Evolutionary conservation across 2,888 invertebrate genomes (phyloP).

Genomic region (Protonemura montana): DNA sequence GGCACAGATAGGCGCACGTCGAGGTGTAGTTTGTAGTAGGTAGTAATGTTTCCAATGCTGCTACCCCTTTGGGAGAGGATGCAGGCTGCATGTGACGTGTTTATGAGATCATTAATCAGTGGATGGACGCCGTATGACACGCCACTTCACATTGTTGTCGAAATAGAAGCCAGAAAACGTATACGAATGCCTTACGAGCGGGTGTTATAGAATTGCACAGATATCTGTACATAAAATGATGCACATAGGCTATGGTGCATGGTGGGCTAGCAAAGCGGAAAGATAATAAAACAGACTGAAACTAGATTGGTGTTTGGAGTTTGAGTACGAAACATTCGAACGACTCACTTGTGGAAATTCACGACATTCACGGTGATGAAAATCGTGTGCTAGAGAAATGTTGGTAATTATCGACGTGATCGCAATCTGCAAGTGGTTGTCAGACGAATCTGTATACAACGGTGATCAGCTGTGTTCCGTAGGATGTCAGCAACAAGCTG

Average conservation of each 20-base stretch:
- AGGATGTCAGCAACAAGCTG: no score
- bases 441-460: neutral
- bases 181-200: neutral
- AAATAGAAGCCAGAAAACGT: neutral
- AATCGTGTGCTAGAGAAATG: neutral
- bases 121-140: constrained; percentile 26
- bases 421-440: neutral
- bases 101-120: constrained; percentile 36
- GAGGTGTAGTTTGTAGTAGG: neutral
- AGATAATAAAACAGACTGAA: neutral
- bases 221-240: neutral
- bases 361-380: neutral
- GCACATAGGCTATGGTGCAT: no score
- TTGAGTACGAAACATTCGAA: neutral
- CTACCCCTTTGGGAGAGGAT: neutral
- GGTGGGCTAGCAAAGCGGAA: neutral
- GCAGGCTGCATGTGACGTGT: constrained; percentile 33
- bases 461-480: no score
- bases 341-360: neutral
- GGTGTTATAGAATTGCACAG: constrained; percentile 8
- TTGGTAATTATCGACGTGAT: neutral
- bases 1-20: neutral
- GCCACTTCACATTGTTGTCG: constrained; percentile 36
- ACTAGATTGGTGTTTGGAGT: neutral
- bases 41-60: neutral